Base-by-base conservation (phyloP, 1,140 invertebrate species). In the Chlorops oryzae region DNA sequence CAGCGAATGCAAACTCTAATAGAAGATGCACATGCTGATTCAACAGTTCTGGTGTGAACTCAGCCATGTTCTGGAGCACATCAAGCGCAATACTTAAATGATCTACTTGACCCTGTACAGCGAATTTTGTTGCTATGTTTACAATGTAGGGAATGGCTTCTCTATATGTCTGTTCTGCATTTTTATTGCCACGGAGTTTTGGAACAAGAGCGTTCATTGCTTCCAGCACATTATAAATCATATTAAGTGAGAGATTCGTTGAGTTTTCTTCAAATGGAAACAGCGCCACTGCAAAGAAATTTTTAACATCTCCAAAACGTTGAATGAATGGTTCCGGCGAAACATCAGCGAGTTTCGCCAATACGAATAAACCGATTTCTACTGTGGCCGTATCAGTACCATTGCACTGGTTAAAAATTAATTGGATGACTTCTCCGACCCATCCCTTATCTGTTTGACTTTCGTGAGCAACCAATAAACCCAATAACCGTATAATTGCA, bases 391-490 rank as follows among this genome's bases (percentile, higher is more conserved):
- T 48, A 62, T 72, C 63, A 6, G 56, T 17, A 3, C 55, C 50
- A 39, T 39, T 58, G 42, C 62, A 62, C 9, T 59, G 59, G 5
- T 53, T 53, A 25, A 60, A 72, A 17, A 88, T 71, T 59, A 87
- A 85, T 49, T 83, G 77, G 35, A 88, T 74, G 24, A 89, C 64
- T 59, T 88, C 82, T 7, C 79, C 80, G 47, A 64, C 50, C 86
- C 86, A 89, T 9, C 66, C 59, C 5, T 35, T 78, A 32, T 75
- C 75, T 12, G 80, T 76, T 42, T 86, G 55, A 22, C 54, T 73
- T 70, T 89, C 87, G 72, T 88, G 85, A 53, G 83, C 85, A 15
- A 84, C 78, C 45, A 89, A 74, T 2, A 78, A 75, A 17, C 82
- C 87, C 55, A 85, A 76, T 42, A 85, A 71, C 59, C 83, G 81